Base-by-base conservation (phyloP, 2,797 vertebrate genomes). In the Poeciliopsis presidionis region DNA sequence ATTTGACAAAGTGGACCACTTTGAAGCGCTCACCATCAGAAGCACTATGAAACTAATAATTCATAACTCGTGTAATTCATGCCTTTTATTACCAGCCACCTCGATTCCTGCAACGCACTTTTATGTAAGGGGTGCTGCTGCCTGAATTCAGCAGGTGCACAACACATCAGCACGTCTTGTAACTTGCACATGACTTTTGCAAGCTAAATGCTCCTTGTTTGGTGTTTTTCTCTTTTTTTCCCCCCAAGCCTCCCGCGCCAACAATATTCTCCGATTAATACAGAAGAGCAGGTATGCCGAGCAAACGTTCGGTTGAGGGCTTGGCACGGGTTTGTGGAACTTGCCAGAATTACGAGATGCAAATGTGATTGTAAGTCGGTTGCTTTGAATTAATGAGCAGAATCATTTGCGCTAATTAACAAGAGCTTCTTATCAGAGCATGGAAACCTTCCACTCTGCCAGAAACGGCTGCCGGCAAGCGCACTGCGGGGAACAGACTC, bases 321-420 rank as follows among this genome's bases (percentile, higher is more conserved):
- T 30, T 61, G 0, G 16, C 22, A 43, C n/a, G 18, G 7, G 55
- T 73, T 61, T 43, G 51, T 74, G 43, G 28, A 20, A 41, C 9
- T 30, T 30, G 59, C 20, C 39, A 22, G 22, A 5, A 43, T 25
- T 74, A 46, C 39, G 43, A 78, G 76, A 78, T 59, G 72, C 67
- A 78, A 47, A 69, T 22, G 13, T 30, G 53, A 63, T 28, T 49
- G 7, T 49, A 69, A 69, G 65, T 55, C 36, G 33, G 53, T 63
- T 63, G 65, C 73, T 79, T 73, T 59, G 53, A 79, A 73, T 79
- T 59, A 79, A 69, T 55, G 43, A 73, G 76, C 33, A 46, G 75
- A 77, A 22, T 75, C 55, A 33, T 65, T 78, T 75, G 55, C 65
- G 77, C 70, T 83, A 69, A 79, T 83, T 79, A 83, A 57, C 72